Evolutionary conservation across 2,888 invertebrate species (phyloP), one percentile per base, ranked within the genome.

Genomic region (Epistrophella euchroma): DNA sequence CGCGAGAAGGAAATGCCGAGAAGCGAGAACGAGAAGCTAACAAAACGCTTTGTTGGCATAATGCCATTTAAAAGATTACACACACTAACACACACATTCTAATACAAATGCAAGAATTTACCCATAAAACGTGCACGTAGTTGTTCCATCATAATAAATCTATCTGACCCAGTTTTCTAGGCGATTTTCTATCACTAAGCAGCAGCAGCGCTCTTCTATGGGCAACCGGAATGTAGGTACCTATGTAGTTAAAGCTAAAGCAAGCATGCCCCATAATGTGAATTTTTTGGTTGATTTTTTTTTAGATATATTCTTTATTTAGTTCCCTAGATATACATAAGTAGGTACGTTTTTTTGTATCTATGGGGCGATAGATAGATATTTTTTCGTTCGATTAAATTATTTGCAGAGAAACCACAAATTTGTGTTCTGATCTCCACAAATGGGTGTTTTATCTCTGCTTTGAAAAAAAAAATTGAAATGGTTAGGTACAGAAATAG

Each of bases 121-220:
- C 17, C 37, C 47, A 56, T 43, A 35, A 77, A 71, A 60, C 50
- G 70, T 60, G 71, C 68, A 71, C 77, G 86, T 81, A 81, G 77
- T 82, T 82, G 77, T 77, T 86, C 81, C 78, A 83, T 87, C 87
- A 87, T 83, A 87, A 87, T 83, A 87, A 87, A 87, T 87, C 83
- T 75, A 87, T 87, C 83, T 87, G 87, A 87, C 87, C 87, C 79
- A 87, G 87, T 87, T 87, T 87, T 78, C 87, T 87, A 87, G 87
- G 87, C 78, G 75, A 87, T 87, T 87, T 83, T 83, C 87, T 87
- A 87, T 83, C 78, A 78, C 81, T 68, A 72, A 58, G 40, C 45
- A 58, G 70, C 68, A 78, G 19, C 58, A 40, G 19, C 47, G 72
- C 73, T 86, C 74, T 47, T 82, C 74, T 82, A 58, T 74, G 55